phyloP scores from a whole-genome alignment of 2,888 invertebrate species.

The Halocaridina rubra region DNA sequence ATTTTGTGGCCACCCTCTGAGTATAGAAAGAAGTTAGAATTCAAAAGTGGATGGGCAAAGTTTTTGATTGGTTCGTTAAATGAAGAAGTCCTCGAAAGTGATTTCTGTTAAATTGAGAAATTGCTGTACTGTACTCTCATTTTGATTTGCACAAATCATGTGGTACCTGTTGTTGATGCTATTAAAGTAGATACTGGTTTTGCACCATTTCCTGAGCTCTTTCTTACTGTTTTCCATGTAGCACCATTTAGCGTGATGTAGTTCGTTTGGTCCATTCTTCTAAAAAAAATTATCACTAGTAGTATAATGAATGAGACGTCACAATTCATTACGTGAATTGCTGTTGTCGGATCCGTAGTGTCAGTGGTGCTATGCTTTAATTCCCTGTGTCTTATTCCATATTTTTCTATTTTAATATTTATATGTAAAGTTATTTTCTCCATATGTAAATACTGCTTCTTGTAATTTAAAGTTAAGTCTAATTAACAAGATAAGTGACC shows the following conservation, averaged over 20 bases:
- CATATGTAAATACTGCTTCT: not conserved
- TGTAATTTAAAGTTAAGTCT: not conserved
- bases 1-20: too few species aligned
- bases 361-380: conserved; percentile 47
- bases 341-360: conserved; percentile 54
- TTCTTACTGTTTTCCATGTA: conserved; percentile 42
- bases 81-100: too few species aligned
- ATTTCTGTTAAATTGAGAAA: not conserved
- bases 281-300: conserved; percentile 16
- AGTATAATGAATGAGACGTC: conserved; percentile 47
- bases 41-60: too few species aligned
- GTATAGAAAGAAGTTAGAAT: too few species aligned
- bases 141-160: conserved; percentile 17
- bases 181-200: not conserved
- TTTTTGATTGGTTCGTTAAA: too few species aligned
- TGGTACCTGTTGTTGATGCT: conserved; percentile 22
- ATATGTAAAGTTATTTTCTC: not conserved
- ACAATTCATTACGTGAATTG: conserved; percentile 57
- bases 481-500: not conserved
- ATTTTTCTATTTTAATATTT: not conserved
- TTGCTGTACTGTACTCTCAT: not conserved
- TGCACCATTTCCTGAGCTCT: not conserved
- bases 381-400: not conserved
- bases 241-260: conserved; percentile 55
- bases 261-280: conserved; percentile 32